Base-by-base conservation (phyloP, 2,797 vertebrate species). In the Moxostoma hubbsi region DNA sequence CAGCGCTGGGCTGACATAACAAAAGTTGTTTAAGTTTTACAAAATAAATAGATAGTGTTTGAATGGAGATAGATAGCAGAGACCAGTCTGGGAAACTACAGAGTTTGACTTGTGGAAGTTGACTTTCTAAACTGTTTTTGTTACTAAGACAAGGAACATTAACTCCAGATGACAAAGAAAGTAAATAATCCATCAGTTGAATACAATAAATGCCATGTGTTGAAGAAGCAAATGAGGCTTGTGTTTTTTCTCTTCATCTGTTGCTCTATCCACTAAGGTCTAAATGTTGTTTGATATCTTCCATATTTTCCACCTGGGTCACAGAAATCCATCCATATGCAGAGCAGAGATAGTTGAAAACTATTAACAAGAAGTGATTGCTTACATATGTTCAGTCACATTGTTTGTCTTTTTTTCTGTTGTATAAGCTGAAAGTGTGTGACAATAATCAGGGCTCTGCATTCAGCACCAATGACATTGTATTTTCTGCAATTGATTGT, bases 121-220 rank as follows among this genome's bases (percentile, higher is more conserved):
- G 90, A 90, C 87, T 94, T 93, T 95, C 93, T 91, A 94, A 94
- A 94, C 92, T 90, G 93, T 95, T 95, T 94, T 94, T 93, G 91
- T 95, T 94, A 93, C 89, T 81, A 86, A 92, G 94, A 94, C 91
- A 93, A 91, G 92, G 92, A 92, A 94, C 93, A 94, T 95, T 94
- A 94, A 93, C 91, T 93, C 90, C 92, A 93, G 92, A 94, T 94
- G 93, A 94, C 92, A 93, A 90, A 89, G 87, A 91, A 89, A 92
- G 90, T 92, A 94, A 93, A 94, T 93, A 92, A 93, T 91, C 87
- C 86, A 91, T 92, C 91, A 90, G 89, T 86, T 59, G 81, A 83
- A 84, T 81, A 87, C 87, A 90, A 91, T 93, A 91, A 91, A 91
- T 90, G 91, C 89, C 88, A 90, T 85, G 86, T 90, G 89, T 83